These are phyloP conservation scores for Athalia circularis DNA, from an alignment of 2,888 invertebrate genomes.

Conservation along the genomic window DNA sequence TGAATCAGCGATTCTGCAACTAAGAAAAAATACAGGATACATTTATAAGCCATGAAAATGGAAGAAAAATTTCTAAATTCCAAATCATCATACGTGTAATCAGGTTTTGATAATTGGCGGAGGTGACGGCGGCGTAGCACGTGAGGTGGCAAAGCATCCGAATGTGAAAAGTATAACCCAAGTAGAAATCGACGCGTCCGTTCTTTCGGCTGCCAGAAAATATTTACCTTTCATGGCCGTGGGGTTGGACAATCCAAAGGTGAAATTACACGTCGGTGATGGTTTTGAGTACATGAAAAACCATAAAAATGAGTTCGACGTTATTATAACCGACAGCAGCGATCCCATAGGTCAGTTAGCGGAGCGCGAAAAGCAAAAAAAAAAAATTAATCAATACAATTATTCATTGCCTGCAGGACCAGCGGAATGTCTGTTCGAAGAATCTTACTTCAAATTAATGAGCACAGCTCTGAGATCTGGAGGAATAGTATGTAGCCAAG, in stretches of 20 bases:
- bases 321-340: slow-evolving; percentile 98
- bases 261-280: slow-evolving; percentile 90
- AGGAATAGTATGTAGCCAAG: slow-evolving; percentile 96
- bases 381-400: background rate
- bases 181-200: slow-evolving; percentile 97
- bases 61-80: background rate
- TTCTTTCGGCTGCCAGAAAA: slow-evolving; percentile 92
- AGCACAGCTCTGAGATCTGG: slow-evolving; percentile 87
- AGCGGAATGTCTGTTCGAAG: slow-evolving; percentile 83
- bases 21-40: background rate
- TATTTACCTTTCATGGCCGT: slow-evolving; percentile 93
- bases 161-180: slow-evolving; percentile 88
- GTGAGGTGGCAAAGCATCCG: slow-evolving; percentile 96
- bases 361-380: background rate
- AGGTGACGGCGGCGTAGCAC: slow-evolving; percentile 97
- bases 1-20: background rate
- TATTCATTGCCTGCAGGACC: slow-evolving; percentile 76
- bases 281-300: slow-evolving; percentile 96
- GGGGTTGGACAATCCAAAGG: slow-evolving; percentile 89
- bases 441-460: slow-evolving; percentile 90
- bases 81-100: background rate
- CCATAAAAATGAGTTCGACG: slow-evolving; percentile 91
- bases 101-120: slow-evolving; percentile 96
- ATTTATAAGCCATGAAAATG: background rate
- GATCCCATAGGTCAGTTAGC: slow-evolving; percentile 89